These are phyloP conservation scores for Orthonychiurus folsomi DNA, from an alignment of 2,888 invertebrate genomes.

Conservation along the genomic window DNA sequence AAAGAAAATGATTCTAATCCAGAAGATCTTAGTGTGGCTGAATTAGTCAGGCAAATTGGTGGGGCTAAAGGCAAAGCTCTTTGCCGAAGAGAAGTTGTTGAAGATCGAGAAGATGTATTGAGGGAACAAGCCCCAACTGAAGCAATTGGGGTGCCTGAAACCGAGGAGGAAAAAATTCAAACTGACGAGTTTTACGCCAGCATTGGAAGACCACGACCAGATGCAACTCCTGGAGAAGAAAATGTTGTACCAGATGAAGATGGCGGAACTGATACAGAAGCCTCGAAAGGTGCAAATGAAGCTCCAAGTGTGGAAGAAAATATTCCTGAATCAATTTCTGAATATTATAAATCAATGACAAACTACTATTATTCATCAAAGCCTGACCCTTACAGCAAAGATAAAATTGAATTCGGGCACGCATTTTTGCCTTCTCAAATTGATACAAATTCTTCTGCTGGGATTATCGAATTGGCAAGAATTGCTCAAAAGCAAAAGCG, in stretches of 20 bases:
- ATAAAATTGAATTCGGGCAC: slow-evolving; percentile 33
- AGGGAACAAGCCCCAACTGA: slow-evolving; percentile 10
- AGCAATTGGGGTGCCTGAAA: slow-evolving; percentile 17
- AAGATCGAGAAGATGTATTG: slow-evolving; percentile 18
- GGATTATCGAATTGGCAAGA: slow-evolving; percentile 33
- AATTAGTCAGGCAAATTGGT: slow-evolving; percentile 37
- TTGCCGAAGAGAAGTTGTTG: slow-evolving; percentile 31
- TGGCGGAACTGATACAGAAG: slow-evolving; percentile 5
- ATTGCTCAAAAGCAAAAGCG: slow-evolving; percentile 32
- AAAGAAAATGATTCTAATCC: slow-evolving; percentile 13
- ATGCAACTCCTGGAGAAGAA: neutral
- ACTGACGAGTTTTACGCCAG: slow-evolving; percentile 39
- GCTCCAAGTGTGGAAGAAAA: neutral
- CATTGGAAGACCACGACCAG: slow-evolving; percentile 25
- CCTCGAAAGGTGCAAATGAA: neutral
- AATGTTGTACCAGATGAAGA: neutral
- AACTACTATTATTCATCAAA: slow-evolving; percentile 26
- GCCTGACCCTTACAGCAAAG: slow-evolving; percentile 28
- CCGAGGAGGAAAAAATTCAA: slow-evolving; percentile 23
- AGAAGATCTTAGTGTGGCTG: slow-evolving; percentile 31
- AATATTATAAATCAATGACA: slow-evolving; percentile 34
- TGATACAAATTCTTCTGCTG: slow-evolving; percentile 19
- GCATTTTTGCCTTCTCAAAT: slow-evolving; percentile 18
- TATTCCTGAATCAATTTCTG: slow-evolving; percentile 24
- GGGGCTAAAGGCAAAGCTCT: slow-evolving; percentile 36